Conservation (phyloP, 2,888 invertebrate genomes). For the Aspidiotus destructor region DNA sequence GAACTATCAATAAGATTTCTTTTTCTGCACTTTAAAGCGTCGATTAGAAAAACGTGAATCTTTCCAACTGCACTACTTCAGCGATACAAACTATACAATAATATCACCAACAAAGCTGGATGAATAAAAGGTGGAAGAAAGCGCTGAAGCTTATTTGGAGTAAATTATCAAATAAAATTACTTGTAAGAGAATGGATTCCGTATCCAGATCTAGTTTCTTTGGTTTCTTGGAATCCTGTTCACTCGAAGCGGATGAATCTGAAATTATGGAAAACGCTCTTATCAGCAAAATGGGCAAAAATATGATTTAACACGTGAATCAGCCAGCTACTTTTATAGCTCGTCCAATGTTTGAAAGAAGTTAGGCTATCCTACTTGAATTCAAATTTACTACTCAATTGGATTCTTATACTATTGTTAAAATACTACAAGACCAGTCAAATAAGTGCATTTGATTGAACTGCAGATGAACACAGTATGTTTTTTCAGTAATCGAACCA, state of each 20-base stretch:
- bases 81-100: too few relatives aligned
- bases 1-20: too few relatives aligned
- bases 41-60: too few relatives aligned
- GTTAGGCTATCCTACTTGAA: too few relatives aligned
- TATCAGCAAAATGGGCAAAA: neutral
- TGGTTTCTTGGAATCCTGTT: neutral
- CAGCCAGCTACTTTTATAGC: neutral
- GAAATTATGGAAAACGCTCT: neutral
- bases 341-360: too few relatives aligned
- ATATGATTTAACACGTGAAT: neutral
- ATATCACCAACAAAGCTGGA: too few relatives aligned
- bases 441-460: neutral
- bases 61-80: too few relatives aligned
- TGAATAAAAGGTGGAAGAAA: too few relatives aligned
- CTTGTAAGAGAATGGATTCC: slow-evolving; percentile 24
- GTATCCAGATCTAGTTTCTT: slow-evolving; percentile 19
- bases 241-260: neutral
- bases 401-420: slow-evolving; percentile 1
- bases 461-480: neutral
- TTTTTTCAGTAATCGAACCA: neutral
- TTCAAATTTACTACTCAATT: neutral
- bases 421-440: too few relatives aligned
- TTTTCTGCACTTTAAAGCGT: too few relatives aligned
- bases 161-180: neutral
- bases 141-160: too few relatives aligned